Conservation (phyloP, 2,888 invertebrate genomes). For the Lepidochrysops patricia region DNA sequence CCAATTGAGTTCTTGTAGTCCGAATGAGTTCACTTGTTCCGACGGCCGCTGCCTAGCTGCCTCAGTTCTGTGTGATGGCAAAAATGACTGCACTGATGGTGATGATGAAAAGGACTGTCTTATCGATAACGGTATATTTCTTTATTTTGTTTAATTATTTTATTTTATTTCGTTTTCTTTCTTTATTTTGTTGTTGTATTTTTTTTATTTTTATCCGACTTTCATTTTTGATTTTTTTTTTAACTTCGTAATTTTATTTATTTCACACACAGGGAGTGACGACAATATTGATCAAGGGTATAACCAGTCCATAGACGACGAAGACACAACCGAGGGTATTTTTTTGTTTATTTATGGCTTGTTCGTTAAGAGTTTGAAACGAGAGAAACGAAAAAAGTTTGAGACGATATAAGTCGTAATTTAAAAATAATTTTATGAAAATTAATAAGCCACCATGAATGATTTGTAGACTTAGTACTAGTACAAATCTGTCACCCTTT, state of each 20-base stretch:
- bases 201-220: neutral
- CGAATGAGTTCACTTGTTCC: conserved; percentile 59
- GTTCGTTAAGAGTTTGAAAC: too few species aligned
- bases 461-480: too few species aligned
- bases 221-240: too few species aligned
- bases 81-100: conserved; percentile 59
- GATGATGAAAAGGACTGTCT: conserved; percentile 47
- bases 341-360: neutral
- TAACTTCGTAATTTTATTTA: too few species aligned
- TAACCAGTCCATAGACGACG: neutral
- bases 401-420: too few species aligned
- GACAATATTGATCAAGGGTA: neutral
- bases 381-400: too few species aligned
- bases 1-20: conserved; percentile 35
- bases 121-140: conserved; percentile 21
- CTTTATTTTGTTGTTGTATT: neutral
- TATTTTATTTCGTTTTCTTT: neutral
- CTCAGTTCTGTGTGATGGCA: conserved; percentile 55
- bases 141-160: neutral
- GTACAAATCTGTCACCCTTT: too few species aligned
- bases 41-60: conserved; percentile 69
- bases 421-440: too few species aligned
- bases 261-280: neutral
- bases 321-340: neutral
- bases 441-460: too few species aligned